Evolutionary conservation across 2,797 vertebrate species (phyloP).

Genomic region (Iguana delicatissima): DNA sequence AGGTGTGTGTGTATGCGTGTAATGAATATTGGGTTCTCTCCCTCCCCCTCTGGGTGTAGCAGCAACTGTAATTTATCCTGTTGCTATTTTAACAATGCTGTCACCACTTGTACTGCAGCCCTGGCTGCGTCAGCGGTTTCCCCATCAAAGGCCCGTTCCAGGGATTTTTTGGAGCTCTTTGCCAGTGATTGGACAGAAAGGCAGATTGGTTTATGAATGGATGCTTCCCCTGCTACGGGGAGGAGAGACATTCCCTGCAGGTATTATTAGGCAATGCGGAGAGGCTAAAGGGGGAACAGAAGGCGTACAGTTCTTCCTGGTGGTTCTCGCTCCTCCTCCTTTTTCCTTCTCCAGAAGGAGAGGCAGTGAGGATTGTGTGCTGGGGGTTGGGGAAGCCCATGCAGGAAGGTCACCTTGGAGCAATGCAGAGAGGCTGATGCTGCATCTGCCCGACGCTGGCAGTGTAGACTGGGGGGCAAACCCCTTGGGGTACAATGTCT

Average conservation of each 20-base stretch:
- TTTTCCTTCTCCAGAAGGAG: not conserved
- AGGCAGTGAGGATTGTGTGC: accelerated
- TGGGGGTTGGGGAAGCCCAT: not conserved
- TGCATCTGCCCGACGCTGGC: not conserved
- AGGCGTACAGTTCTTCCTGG: accelerated
- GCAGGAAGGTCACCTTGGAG: slow-evolving; percentile 1
- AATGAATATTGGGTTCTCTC: not conserved
- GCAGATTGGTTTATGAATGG: not conserved
- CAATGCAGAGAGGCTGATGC: not conserved
- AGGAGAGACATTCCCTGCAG: not conserved
- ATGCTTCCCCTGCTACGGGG: accelerated
- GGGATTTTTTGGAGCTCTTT: not conserved
- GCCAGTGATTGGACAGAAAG: not conserved
- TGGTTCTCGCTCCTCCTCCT: not conserved
- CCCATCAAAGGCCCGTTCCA: not conserved
- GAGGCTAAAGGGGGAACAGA: not conserved
- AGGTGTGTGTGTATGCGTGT: not conserved
- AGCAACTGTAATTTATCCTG: not conserved
- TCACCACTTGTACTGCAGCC: not conserved
- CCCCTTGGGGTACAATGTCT: not conserved
- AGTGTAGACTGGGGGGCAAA: not conserved
- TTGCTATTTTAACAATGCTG: slow-evolving; percentile 16
- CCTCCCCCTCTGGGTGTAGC: not conserved
- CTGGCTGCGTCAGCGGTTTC: slow-evolving; percentile 5
- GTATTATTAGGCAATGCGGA: not conserved